Evolutionary conservation across 2,113 vertebrate genomes (phyloP).

Genomic region (Verasper variegatus): DNA sequence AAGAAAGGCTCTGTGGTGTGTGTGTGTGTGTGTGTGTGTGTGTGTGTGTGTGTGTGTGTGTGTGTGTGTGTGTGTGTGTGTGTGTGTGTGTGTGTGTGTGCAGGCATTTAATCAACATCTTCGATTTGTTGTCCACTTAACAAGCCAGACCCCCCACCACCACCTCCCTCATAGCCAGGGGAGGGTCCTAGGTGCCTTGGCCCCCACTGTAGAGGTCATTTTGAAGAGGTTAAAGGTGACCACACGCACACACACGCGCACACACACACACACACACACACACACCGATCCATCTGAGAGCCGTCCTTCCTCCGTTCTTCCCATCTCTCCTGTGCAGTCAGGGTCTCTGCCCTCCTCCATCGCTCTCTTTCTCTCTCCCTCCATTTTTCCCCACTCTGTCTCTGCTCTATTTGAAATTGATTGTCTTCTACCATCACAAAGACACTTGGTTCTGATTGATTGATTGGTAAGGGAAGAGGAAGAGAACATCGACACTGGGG

Average conservation of each 20-base stretch:
- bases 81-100: slow-evolving; percentile 29
- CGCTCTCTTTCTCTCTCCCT: slow-evolving; percentile 57
- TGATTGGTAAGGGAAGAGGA: slow-evolving; percentile 80
- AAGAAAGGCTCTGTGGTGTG: slow-evolving; percentile 53
- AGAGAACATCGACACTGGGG: slow-evolving; percentile 74
- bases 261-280: slow-evolving; percentile 37
- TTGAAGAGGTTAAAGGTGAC: slow-evolving; percentile 69
- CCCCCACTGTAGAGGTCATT: slow-evolving; percentile 69
- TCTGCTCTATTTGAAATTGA: slow-evolving; percentile 85
- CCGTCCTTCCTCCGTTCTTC: slow-evolving; percentile 55
- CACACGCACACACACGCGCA: slow-evolving; percentile 33
- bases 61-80: slow-evolving; percentile 35
- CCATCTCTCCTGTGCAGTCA: slow-evolving; percentile 65
- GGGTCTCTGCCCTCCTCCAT: slow-evolving; percentile 65
- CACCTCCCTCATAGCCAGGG: slow-evolving; percentile 20
- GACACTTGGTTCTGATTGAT: slow-evolving; percentile 89
- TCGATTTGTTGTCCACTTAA: slow-evolving; percentile 78
- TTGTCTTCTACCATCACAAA: slow-evolving; percentile 90
- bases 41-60: slow-evolving; percentile 25
- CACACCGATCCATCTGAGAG: slow-evolving; percentile 39
- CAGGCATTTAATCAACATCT: slow-evolving; percentile 74
- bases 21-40: slow-evolving; percentile 28
- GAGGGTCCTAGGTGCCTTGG: slow-evolving; percentile 45
- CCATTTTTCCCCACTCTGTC: slow-evolving; percentile 51
- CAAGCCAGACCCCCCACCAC: slow-evolving; percentile 61